Evolutionary conservation across 2,797 vertebrate species (phyloP), one percentile per base, ranked within the genome.

Genomic region (Vespertilio murinus): DNA sequence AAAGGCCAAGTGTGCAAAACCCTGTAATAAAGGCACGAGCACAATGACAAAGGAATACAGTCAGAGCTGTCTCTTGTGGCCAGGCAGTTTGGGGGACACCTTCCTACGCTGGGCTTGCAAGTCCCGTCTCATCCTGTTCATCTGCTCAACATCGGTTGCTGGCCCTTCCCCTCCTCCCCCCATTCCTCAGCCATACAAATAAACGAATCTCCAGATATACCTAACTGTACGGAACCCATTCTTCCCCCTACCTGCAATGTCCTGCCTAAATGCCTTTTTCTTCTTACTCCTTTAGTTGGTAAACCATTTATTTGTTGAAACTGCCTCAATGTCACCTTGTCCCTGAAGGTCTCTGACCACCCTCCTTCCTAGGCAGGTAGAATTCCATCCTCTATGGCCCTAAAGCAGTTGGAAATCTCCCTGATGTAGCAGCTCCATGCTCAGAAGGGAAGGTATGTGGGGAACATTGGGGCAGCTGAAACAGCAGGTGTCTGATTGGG

Each of bases 201-300:
- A 11, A 40, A 13, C 17, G 18, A 17, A 0, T 88, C 56, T 83
- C 56, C n/a, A 4, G 4, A 6, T 3, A 5, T 12, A 1, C 23
- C 52, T 2, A 0, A 2, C 8, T 25, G 0, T 18, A 0, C 1
- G 4, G 65, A 35, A 18, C 14, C 3, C 9, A 0, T 28, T 54
- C 28, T 40, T 12, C 6, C 9, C 33, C 17, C 12, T 45, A 4
- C 40, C 73, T 25, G 54, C 5, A 69, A 14, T 30, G 22, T 8
- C 30, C 28, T 85, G 30, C 40, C 38, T 64, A 1, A 6, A 14
- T 20, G 45, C 30, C 54, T 49, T 28, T 45, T 45, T 49, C 70
- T 61, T 73, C 47, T n/a, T 90, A 5, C 18, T 40, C 67, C 64
- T 64, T 54, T 2, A 40, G 18, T 74, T 54, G 13, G 23, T 71